Evolutionary conservation across 2,888 invertebrate genomes (phyloP).

Genomic region (Bhutanitis thaidina): DNA sequence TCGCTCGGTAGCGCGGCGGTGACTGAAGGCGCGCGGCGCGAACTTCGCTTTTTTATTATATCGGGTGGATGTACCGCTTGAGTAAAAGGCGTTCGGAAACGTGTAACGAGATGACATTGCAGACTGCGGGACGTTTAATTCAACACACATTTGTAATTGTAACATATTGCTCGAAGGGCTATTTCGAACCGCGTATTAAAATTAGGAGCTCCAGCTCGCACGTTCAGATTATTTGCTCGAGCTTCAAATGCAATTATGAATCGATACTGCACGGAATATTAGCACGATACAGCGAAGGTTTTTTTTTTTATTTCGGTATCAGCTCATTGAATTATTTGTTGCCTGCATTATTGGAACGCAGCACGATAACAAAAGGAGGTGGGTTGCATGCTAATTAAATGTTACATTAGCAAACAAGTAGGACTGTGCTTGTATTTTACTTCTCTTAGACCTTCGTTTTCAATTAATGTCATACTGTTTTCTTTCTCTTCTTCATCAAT

Average conservation of each 20-base stretch:
- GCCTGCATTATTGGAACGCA: constrained; percentile 3
- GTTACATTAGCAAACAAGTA: not conserved
- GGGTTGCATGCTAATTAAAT: constrained; percentile 1
- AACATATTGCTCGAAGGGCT: not conserved
- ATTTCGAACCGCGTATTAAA: constrained; percentile 3
- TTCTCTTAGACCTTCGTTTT: too few species aligned
- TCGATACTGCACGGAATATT: constrained; percentile 2
- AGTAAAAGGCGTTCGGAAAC: constrained; percentile 67
- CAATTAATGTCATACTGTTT: too few species aligned
- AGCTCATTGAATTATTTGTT: constrained; percentile 1
- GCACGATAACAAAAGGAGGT: constrained; percentile 13
- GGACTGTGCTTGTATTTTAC: not conserved
- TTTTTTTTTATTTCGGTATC: constrained; percentile 5
- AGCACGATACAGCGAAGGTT: constrained; percentile 9
- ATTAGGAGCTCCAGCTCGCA: constrained; percentile 6
- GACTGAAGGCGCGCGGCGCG: constrained; percentile 74
- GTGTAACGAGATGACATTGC: constrained; percentile 64
- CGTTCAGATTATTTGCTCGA: not conserved
- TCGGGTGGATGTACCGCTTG: constrained; percentile 59
- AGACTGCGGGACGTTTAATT: constrained; percentile 45
- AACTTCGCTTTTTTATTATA: constrained; percentile 59
- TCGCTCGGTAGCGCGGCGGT: constrained; percentile 60
- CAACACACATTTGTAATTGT: constrained; percentile 6
- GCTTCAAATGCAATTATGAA: constrained; percentile 10
- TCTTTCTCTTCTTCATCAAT: too few species aligned